Conservation (phyloP, 2,797 vertebrate species). For the Centropyge bicolor region DNA sequence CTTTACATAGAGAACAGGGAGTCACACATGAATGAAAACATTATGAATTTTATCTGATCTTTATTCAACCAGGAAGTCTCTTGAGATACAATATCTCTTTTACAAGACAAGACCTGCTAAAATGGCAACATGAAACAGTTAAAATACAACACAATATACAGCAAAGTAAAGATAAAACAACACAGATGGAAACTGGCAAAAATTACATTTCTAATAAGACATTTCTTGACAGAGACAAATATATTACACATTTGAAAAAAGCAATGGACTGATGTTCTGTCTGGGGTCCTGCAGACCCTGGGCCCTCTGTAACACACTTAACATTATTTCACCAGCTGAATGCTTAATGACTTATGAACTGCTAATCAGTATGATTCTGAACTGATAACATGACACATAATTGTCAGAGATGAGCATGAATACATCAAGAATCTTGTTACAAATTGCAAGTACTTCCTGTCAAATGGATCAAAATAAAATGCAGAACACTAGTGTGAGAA, state of each 20-base stretch:
- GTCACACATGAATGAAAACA: not conserved
- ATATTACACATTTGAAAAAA: not conserved
- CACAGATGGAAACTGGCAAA: not conserved
- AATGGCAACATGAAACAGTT: not conserved
- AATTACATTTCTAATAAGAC: no score
- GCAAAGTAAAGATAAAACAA: not conserved
- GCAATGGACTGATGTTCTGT: no score
- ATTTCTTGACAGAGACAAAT: no score
- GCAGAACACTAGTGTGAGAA: not conserved
- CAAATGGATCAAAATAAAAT: no score
- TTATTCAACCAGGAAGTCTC: not conserved
- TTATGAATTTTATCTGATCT: not conserved
- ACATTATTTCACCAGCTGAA: not conserved
- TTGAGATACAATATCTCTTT: not conserved
- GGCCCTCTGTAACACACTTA: not conserved
- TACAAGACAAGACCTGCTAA: not conserved
- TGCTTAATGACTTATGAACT: not conserved
- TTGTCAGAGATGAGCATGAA: not conserved
- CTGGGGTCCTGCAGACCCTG: not conserved
- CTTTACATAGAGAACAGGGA: not conserved
- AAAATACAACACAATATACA: constrained; percentile 1
- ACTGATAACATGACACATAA: not conserved
- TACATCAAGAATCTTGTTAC: not conserved
- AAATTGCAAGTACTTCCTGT: no score
- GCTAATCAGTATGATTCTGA: not conserved